phyloP scores from a whole-genome alignment of 2,797 vertebrate species.

The Cebuella pygmaea region DNA sequence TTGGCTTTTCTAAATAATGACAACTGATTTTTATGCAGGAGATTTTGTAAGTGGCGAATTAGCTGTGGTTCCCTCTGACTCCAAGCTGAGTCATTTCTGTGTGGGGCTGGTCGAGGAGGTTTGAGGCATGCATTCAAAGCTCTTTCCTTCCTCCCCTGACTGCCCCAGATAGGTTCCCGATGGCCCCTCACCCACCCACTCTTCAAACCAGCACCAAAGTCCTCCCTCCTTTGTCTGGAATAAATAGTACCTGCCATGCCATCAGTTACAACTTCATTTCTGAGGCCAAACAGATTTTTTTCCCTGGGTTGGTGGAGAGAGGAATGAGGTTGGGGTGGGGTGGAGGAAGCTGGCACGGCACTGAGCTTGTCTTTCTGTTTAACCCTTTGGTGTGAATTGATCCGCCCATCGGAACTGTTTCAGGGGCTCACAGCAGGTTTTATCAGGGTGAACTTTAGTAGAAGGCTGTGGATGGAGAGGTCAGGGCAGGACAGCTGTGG shows the following conservation, averaged over 20 bases:
- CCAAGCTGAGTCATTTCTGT: neutral
- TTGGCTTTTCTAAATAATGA: neutral
- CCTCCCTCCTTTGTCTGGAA: conserved; percentile 12
- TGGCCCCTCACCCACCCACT: neutral
- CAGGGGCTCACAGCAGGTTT: neutral
- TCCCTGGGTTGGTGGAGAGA: neutral
- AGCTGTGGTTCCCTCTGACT: neutral
- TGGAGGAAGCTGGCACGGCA: neutral
- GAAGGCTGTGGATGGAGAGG: accelerated
- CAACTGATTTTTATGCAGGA: neutral
- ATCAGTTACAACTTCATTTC: neutral
- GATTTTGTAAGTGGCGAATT: neutral
- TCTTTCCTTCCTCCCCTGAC: neutral
- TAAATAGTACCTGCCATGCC: neutral
- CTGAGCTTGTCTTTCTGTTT: neutral
- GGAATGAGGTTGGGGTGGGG: neutral
- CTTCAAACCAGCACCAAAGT: neutral
- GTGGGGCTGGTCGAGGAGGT: neutral
- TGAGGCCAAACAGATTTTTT: neutral
- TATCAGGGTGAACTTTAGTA: neutral
- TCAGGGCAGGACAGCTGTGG: neutral
- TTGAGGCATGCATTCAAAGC: neutral
- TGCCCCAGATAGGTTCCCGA: accelerated
- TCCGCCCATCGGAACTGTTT: accelerated
- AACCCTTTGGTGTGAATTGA: neutral